These are phyloP conservation scores for Penaeus japonicus DNA, from an alignment of 1,140 invertebrate genomes.

Conservation along the genomic window DNA sequence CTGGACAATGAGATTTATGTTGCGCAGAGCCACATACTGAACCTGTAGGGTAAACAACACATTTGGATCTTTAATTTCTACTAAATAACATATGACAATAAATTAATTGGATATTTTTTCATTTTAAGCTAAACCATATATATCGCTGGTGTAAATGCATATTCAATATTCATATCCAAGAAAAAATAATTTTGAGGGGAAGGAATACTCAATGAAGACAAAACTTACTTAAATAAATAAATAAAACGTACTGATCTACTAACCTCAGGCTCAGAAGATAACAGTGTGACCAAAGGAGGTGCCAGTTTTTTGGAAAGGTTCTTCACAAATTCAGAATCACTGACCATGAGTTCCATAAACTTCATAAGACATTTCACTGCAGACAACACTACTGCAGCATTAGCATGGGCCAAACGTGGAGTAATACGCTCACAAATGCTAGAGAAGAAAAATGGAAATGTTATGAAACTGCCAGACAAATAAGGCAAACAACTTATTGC, in stretches of 20 bases:
- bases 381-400: constrained; percentile 98
- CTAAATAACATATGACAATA: constrained; percentile 11
- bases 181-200: too few relatives aligned
- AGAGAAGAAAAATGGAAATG: constrained; percentile 9
- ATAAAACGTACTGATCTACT: neutral
- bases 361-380: constrained; percentile 98
- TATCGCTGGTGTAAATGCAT: too few relatives aligned
- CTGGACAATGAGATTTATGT: constrained; percentile 99
- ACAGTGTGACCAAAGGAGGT: constrained; percentile 96
- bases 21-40: constrained; percentile 97
- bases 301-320: constrained; percentile 96
- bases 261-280: constrained; percentile 96
- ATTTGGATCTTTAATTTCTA: too few relatives aligned
- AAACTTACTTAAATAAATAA: neutral
- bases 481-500: neutral
- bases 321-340: constrained; percentile 91
- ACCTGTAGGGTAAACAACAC: constrained; percentile 69
- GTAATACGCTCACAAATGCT: constrained; percentile 98
- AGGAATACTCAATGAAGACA: neutral
- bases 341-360: constrained; percentile 95
- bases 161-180: too few relatives aligned
- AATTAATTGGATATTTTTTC: neutral
- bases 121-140: too few relatives aligned
- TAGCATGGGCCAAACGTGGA: constrained; percentile 96
- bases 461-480: neutral